These are phyloP conservation scores for Paramuricea clavata DNA, from an alignment of 92 coral and sea anemone species.

Conservation along the genomic window DNA sequence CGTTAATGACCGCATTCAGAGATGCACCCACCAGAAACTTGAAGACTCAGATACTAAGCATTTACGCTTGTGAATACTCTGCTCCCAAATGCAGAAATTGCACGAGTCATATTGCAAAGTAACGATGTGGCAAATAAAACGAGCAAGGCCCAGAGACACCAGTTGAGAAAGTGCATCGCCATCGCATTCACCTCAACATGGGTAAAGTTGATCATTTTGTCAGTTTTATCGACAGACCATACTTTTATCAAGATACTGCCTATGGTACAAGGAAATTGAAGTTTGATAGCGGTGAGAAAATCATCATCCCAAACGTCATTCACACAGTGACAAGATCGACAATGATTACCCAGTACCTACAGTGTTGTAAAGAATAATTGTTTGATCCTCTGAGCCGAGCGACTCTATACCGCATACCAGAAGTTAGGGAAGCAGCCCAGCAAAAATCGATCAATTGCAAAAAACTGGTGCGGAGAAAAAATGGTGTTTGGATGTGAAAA, in stretches of 20 bases:
- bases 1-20: constrained; percentile 68
- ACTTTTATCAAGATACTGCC: no score
- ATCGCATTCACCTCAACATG: constrained; percentile 60
- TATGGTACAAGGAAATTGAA: constrained; percentile 65
- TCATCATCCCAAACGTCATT: constrained; percentile 66
- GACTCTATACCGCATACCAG: no score
- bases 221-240: constrained; percentile 56
- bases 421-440: no score
- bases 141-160: constrained; percentile 65
- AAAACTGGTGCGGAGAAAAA: no score
- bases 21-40: constrained; percentile 71
- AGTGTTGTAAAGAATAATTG: constrained; percentile 58
- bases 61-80: constrained; percentile 59
- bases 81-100: constrained; percentile 46
- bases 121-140: constrained; percentile 68
- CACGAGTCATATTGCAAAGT: constrained; percentile 62
- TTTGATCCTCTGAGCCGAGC: no score
- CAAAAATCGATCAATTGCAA: no score
- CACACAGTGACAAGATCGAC: no score
- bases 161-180: constrained; percentile 42
- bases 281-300: constrained; percentile 63
- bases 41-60: constrained; percentile 74
- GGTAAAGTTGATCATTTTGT: constrained; percentile 67
- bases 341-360: constrained; percentile 50
- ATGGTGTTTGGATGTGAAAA: no score